Conservation (phyloP, 2,888 invertebrate genomes). For the Philaethria dido region DNA sequence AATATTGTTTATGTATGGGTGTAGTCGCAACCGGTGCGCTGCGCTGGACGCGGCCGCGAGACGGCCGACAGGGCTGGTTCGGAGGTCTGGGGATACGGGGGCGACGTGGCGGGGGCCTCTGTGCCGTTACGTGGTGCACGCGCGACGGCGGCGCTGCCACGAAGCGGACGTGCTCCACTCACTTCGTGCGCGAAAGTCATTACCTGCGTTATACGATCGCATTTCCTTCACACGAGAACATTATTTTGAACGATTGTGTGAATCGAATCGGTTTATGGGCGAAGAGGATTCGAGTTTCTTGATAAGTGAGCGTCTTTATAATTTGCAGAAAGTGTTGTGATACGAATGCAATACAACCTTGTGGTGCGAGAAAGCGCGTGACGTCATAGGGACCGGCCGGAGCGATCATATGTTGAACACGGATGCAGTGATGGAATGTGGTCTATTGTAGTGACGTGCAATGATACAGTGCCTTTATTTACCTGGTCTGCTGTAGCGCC, state of each 20-base stretch:
- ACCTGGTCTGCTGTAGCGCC: constrained; percentile 67
- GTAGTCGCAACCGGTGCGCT: constrained; percentile 35
- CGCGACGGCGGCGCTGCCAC: constrained; percentile 66
- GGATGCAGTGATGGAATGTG: constrained; percentile 84
- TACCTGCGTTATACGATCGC: constrained; percentile 77
- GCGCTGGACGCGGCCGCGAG: constrained; percentile 35
- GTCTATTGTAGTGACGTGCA: constrained; percentile 77
- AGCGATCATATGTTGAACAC: constrained; percentile 82
- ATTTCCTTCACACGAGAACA: constrained; percentile 74
- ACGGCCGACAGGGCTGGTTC: constrained; percentile 50
- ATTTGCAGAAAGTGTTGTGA: constrained; percentile 47
- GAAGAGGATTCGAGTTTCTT: constrained; percentile 54
- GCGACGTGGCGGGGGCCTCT: constrained; percentile 59
- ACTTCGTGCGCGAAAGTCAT: constrained; percentile 83
- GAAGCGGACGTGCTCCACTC: constrained; percentile 83
- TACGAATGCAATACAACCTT: constrained; percentile 62
- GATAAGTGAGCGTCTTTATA: constrained; percentile 52
- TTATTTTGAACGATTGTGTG: constrained; percentile 56
- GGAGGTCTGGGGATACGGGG: constrained; percentile 53
- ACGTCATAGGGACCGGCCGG: constrained; percentile 78
- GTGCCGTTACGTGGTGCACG: constrained; percentile 75
- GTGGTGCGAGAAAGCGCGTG: constrained; percentile 78
- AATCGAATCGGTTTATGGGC: constrained; percentile 61
- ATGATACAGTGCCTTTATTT: constrained; percentile 70
- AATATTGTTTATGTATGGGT: constrained; percentile 20